Evolutionary conservation across 2,113 vertebrate species (phyloP), one percentile per base, ranked within the genome.

Genomic region (Chitala chitala): DNA sequence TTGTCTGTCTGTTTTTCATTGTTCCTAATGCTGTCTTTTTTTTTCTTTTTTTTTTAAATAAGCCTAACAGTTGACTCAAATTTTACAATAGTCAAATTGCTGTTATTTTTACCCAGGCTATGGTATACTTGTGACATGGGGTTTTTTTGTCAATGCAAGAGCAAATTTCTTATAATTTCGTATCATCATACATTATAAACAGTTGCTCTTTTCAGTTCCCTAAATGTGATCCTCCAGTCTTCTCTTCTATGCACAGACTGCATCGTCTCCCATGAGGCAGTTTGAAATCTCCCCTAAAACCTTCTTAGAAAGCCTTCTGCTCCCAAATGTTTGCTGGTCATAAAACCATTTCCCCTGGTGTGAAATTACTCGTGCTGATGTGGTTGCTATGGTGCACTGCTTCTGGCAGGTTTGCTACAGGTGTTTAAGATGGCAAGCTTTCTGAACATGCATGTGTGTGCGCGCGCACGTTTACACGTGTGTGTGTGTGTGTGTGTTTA

Each of bases 381-480:
- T n/a, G 31, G 86, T 90, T 86, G 83, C 81, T 82, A 84, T 88
- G 84, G 86, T 42, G 74, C 90, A 77, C 38, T 36, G 50, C 66
- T 65, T 63, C 26, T 64, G 76, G 73, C 69, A 75, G 72, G 74
- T 77, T 77, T 78, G 76, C 80, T 78, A 80, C 86, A 87, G 85
- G 87, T 89, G 85, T 86, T 80, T n/a, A n/a, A n/a, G n/a, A n/a
- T 64, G 76, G 73, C 69, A 75, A 71, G 74, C 78, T 77, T 78
- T 75, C 80, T 78, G 79, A 85, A 87, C 84, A 86, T 89, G 85
- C 85, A 79, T 64, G 79, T 75, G 72, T 63, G 40, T 12, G 63
- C 15, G 26, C 38, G 17, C 38, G 56, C 56, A 31, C 4, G 56
- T 59, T 59, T 33, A 12, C 20, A 31, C 15, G 4, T 59, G 56